Evolutionary conservation across 2,113 vertebrate genomes (phyloP).

Genomic region (Vidua chalybeata): DNA sequence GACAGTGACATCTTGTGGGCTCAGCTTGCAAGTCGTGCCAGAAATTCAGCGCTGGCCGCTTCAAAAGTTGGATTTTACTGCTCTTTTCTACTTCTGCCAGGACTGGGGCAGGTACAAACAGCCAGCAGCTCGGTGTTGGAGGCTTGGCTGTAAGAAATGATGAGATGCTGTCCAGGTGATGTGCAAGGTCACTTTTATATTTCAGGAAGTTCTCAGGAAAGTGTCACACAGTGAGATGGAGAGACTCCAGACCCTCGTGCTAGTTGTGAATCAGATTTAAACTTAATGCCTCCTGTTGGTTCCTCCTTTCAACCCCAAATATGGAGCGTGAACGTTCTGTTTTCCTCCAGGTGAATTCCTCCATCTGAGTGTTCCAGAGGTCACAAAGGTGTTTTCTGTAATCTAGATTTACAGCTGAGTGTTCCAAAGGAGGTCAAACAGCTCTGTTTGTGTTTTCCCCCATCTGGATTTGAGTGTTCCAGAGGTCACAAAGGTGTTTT

Average conservation of each 20-base stretch:
- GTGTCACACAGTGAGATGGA: neutral
- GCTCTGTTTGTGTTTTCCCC: neutral
- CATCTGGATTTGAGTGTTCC: neutral
- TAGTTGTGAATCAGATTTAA: fast-evolving
- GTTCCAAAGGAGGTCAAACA: neutral
- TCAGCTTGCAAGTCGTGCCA: neutral
- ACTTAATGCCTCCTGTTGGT: neutral
- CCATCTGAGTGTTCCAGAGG: neutral
- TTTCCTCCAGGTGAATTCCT: neutral
- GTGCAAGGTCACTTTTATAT: neutral
- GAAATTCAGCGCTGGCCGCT: fast-evolving
- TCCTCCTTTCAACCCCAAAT: neutral
- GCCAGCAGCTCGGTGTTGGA: neutral
- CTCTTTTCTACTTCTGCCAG: fast-evolving
- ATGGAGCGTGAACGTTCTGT: fast-evolving
- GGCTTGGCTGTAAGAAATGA: fast-evolving
- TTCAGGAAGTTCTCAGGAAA: neutral
- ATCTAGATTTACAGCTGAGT: neutral
- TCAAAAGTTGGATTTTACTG: fast-evolving
- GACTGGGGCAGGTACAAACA: fast-evolving
- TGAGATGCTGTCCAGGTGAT: too few relatives aligned
- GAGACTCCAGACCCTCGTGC: neutral
- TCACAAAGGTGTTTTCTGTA: neutral
- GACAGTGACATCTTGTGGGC: constrained; percentile 73
- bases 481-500: neutral